phyloP scores from a whole-genome alignment of 2,113 vertebrate species.

The Motacilla alba region DNA sequence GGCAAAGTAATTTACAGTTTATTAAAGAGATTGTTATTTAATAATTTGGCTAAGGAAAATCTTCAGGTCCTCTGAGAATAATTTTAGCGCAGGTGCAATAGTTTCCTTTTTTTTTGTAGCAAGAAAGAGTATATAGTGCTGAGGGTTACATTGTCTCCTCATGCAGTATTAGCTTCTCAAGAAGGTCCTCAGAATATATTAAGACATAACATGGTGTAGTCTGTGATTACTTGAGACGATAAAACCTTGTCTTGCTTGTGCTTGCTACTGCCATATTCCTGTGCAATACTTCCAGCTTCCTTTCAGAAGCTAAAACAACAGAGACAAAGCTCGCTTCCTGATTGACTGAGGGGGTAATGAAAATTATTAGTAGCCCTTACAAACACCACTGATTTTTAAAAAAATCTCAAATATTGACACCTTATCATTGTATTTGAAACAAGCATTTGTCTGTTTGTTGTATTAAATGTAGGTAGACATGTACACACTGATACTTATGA shows the following conservation, averaged over 20 bases:
- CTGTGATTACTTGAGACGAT: not conserved
- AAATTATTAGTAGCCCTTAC: not conserved
- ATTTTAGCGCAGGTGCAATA: not conserved
- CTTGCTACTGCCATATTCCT: not conserved
- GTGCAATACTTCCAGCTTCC: not conserved
- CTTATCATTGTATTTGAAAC: not conserved
- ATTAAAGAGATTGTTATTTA: slow-evolving; percentile 17
- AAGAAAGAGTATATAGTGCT: not conserved
- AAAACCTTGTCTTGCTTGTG: slow-evolving; percentile 11
- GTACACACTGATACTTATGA: not conserved
- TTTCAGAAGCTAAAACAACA: slow-evolving; percentile 21
- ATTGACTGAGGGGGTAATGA: slow-evolving; percentile 10
- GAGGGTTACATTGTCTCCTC: not conserved
- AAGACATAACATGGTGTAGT: not conserved
- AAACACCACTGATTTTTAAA: not conserved
- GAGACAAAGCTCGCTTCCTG: slow-evolving; percentile 2
- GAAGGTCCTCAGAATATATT: not conserved
- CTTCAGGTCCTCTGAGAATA: not conserved
- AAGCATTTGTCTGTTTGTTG: not conserved
- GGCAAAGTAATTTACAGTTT: slow-evolving; percentile 17
- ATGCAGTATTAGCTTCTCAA: not conserved
- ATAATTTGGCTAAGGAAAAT: slow-evolving; percentile 24
- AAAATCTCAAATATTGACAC: not conserved
- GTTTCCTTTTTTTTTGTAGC: not conserved
- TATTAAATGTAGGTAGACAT: not conserved